Evolutionary conservation across 2,888 invertebrate species (phyloP), one percentile per base, ranked within the genome.

Genomic region (Eupithecia pulchellata): DNA sequence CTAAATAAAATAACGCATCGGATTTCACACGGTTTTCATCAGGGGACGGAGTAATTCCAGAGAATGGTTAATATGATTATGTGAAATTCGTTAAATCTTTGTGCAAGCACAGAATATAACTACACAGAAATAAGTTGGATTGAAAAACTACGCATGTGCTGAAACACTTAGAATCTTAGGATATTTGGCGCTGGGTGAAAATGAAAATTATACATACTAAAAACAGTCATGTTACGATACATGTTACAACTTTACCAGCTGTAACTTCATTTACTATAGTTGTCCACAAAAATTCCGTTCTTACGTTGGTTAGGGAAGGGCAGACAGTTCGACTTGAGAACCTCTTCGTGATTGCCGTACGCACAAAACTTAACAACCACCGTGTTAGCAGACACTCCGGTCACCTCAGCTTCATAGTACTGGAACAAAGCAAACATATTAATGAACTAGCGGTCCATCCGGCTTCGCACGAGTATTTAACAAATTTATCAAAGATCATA

Each of bases 321-420:
- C 86, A 97, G 95, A 85, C 98, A 97, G 89, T 98, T 98, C 17
- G 95, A 94, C 86, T 97, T 96, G 29, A 97, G 94, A 27, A 98
- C 97, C 91, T 98, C 98, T 87, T 98, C 98, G 78, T 97, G 97
- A 89, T 98, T 98, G 58, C 98, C 97, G 88, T 98, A 98, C 66
- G 97, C 98, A 82, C 97, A 95, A 89, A 98, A 98, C 80, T 96
- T 96, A 14, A 98, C 98, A 47, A 98, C 97, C 78, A 97, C 97
- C 1, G 98, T 98, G 80, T 95, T 96, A n/a, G 97, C 96, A 0
- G 97, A 97, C 64, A 97, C 95, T 4, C 96, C 97, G 0, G 97
- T 97, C 61, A 98, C 96, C 87, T 96, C 96, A 14, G 98, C 98
- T 84, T 97, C 97, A 80, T 98, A 98, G 90, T 96, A 97, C 97